Conservation (phyloP, 1,140 invertebrate species). For the Drosophila fuyamai region DNA sequence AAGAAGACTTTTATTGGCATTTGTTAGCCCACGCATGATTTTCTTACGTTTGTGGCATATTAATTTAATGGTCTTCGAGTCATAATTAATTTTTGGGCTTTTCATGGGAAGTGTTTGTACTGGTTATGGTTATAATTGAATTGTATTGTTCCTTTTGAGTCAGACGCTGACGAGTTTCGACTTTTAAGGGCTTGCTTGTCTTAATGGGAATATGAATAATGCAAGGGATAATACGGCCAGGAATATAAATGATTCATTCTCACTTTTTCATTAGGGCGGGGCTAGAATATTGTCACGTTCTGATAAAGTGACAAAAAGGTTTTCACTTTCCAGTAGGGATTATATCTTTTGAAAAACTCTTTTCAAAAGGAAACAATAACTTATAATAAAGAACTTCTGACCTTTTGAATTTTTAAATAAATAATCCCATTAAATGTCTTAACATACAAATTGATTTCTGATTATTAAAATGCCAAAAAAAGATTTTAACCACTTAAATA, state of each 20-base stretch:
- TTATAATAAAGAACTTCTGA: neutral
- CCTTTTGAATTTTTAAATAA: constrained; percentile 1
- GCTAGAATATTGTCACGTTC: constrained; percentile 37
- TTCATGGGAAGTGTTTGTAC: constrained; percentile 33
- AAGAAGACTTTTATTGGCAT: constrained; percentile 38
- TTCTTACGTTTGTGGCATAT: constrained; percentile 55
- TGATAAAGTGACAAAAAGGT: neutral
- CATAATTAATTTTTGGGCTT: constrained; percentile 71
- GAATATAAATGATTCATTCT: constrained; percentile 45
- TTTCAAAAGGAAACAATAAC: neutral
- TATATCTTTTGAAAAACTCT: neutral
- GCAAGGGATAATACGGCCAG: constrained; percentile 24
- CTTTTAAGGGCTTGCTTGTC: constrained; percentile 50
- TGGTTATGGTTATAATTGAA: constrained; percentile 19
- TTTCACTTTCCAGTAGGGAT: constrained; percentile 29
- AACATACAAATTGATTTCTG: constrained; percentile 53
- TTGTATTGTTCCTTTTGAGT: constrained; percentile 15
- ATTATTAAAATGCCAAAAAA: constrained; percentile 25
- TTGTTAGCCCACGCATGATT: constrained; percentile 53
- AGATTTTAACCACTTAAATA: constrained; percentile 5
- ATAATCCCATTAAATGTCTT: constrained; percentile 11
- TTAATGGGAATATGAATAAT: constrained; percentile 59
- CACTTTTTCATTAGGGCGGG: constrained; percentile 57
- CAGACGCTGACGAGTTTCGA: constrained; percentile 36
- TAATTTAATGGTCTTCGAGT: constrained; percentile 53